phyloP scores from a whole-genome alignment of 2,888 invertebrate species.

The Drosophila affinis region DNA sequence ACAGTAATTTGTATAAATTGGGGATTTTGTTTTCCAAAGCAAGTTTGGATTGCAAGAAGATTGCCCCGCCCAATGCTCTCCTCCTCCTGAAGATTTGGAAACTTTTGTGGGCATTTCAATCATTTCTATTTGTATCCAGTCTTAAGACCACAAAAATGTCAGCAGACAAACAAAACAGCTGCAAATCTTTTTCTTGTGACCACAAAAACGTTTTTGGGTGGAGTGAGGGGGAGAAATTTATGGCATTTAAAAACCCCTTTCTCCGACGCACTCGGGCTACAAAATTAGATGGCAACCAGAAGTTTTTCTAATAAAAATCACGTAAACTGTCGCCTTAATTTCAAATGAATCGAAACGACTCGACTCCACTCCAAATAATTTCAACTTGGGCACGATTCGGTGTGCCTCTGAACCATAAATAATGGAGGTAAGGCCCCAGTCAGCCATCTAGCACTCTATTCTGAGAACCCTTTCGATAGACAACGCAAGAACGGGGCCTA shows the following conservation, averaged over 20 bases:
- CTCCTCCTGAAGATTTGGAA: neutral
- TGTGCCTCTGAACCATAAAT: constrained; percentile 66
- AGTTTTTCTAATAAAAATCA: constrained; percentile 76
- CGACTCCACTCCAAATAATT: constrained; percentile 50
- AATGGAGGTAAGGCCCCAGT: constrained; percentile 45
- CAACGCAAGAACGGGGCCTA: constrained; percentile 25
- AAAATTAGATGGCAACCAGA: constrained; percentile 59
- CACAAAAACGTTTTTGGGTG: constrained; percentile 56
- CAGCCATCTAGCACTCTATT: constrained; percentile 44
- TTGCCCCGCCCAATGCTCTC: no score
- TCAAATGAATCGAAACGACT: constrained; percentile 66
- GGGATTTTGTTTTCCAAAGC: no score
- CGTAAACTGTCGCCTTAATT: constrained; percentile 74
- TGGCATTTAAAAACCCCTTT: constrained; percentile 72
- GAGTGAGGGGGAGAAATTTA: constrained; percentile 53
- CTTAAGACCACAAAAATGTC: constrained; percentile 67
- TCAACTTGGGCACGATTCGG: constrained; percentile 74
- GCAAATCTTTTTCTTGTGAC: constrained; percentile 56
- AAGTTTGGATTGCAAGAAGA: no score
- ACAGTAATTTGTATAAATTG: no score
- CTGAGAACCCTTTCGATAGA: constrained; percentile 64
- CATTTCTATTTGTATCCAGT: constrained; percentile 51
- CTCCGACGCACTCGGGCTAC: constrained; percentile 53
- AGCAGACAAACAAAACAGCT: constrained; percentile 60
- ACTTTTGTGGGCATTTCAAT: constrained; percentile 18